Percentiles rank a stretch among this genome's conserved stretches.
Evolutionary conservation across 2,888 invertebrate genomes (phyloP).

Genomic region (Miltochrista miniata): DNA sequence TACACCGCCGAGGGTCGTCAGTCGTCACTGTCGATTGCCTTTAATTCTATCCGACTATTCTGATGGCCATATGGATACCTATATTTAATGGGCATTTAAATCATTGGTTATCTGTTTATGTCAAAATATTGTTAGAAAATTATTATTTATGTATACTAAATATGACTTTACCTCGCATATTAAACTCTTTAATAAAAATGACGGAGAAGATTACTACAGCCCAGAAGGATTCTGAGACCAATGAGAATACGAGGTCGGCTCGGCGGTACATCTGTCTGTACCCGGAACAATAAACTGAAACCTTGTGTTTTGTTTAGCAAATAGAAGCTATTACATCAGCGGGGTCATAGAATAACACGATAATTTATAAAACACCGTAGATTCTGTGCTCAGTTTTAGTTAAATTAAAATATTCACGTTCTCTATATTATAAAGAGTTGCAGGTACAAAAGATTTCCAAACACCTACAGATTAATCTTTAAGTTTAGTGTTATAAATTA

Average conservation of each 20-base stretch:
- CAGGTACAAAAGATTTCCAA: slow-evolving; percentile 3
- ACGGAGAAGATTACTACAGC: slow-evolving; percentile 10
- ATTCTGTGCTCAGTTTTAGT: slow-evolving; percentile 8
- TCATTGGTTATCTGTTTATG: slow-evolving; percentile 11
- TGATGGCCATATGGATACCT: slow-evolving; percentile 42
- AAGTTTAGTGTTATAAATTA: slow-evolving; percentile 39
- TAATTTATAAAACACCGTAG: slow-evolving; percentile 15
- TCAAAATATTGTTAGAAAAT: slow-evolving; percentile 10
- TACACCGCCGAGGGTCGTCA: slow-evolving; percentile 68
- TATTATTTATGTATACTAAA: slow-evolving; percentile 5
- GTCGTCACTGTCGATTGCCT: slow-evolving; percentile 68
- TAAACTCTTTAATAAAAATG: neutral
- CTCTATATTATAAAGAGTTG: neutral
- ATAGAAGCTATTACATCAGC: slow-evolving; percentile 31
- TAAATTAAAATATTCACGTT: neutral
- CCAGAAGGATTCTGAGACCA: slow-evolving; percentile 26
- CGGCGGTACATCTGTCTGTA: slow-evolving; percentile 25
- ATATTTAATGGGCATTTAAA: slow-evolving; percentile 25
- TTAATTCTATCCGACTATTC: slow-evolving; percentile 54
- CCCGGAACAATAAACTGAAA: slow-evolving; percentile 37
- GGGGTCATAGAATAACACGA: slow-evolving; percentile 31
- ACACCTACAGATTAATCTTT: slow-evolving; percentile 33
- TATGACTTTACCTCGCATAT: neutral
- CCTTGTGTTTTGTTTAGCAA: slow-evolving; percentile 42
- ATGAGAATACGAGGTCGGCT: slow-evolving; percentile 26